phyloP scores from a whole-genome alignment of 2,797 vertebrate species.

The Myripristis jacobus region DNA sequence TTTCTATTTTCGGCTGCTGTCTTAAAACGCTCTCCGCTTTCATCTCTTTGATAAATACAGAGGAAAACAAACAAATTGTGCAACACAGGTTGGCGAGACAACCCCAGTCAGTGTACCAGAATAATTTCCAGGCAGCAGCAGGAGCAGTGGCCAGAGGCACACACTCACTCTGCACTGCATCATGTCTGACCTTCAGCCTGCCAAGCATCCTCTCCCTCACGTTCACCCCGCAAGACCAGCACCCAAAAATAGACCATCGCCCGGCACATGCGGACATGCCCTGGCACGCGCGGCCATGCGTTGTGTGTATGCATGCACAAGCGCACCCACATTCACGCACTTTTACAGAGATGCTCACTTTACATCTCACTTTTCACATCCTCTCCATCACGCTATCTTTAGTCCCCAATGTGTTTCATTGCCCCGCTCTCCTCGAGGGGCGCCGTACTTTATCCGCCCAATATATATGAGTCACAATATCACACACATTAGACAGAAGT shows the following conservation, averaged over 20 bases:
- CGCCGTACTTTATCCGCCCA: conserved; percentile 34
- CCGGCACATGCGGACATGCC: conserved; percentile 65
- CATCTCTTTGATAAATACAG: conserved; percentile 42
- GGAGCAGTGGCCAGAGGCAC: conserved; percentile 61
- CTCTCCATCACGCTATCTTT: conserved; percentile 47
- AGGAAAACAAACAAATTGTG: conserved; percentile 36
- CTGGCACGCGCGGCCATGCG: no score
- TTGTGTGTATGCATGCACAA: neutral
- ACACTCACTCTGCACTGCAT: conserved; percentile 67
- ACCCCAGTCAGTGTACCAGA: conserved; percentile 50
- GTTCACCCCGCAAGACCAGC: conserved; percentile 49
- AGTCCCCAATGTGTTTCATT: conserved; percentile 43
- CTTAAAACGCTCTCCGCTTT: conserved; percentile 34
- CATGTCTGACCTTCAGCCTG: conserved; percentile 77
- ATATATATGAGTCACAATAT: conserved; percentile 39
- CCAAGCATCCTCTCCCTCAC: conserved; percentile 63
- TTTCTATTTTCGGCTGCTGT: conserved; percentile 16
- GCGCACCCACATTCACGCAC: neutral
- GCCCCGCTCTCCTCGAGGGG: conserved; percentile 24
- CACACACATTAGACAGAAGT: conserved; percentile 48
- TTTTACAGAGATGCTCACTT: conserved; percentile 30
- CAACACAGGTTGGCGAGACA: conserved; percentile 31
- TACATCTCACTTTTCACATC: conserved; percentile 50
- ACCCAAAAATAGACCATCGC: conserved; percentile 68
- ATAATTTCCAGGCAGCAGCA: conserved; percentile 64